Base-by-base conservation (phyloP, 2,113 vertebrate genomes). In the Macquaria australasica region DNA sequence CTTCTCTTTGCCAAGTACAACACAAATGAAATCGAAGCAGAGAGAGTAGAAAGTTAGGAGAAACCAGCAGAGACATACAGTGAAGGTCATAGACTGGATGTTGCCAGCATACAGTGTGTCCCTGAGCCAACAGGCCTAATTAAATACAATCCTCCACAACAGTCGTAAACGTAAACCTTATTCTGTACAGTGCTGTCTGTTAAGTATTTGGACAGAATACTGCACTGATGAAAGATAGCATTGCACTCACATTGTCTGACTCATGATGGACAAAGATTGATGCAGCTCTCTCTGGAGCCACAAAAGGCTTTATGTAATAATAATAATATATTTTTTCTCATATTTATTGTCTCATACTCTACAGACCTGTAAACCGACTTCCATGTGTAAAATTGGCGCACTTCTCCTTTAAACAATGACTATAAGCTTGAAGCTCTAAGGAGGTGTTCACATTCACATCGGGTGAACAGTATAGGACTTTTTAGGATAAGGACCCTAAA, bases 61-160 rank as follows among this genome's bases (percentile, higher is more conserved):
- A 23, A n/a, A 70, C 5, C 28, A 41, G 64, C 51, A 25, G 31
- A 41, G 71, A 78, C 82, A 66, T 23, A 21, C 37, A 37, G 12
- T 80, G 72, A 88, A 89, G 79, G 86, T 91, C 76, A 82, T 4
- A 9, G 55, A 28, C 56, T 55, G 78, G 55, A 70, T 62, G 51
- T 45, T 67, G 50, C 41, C 68, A 43, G 51, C 63, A 34, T 75
- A 43, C 37, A 60, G 45, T 48, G 48, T 73, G 62, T 51, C 41
- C 15, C 48, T 25, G 39, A 63, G 78, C 77, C 73, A 78, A 51
- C 31, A 56, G n/a, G 25, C 28, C 79, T 50, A 77, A 82, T 85
- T 89, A 73, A 63, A 73, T 67, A 37, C 34, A 14, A 79, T 66
- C 59, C 37, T 56, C 45, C 21, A 64, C 37, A 71, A 75, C 56